These are phyloP conservation scores for Noctua comes DNA, from an alignment of 2,888 invertebrate species.

Conservation along the genomic window DNA sequence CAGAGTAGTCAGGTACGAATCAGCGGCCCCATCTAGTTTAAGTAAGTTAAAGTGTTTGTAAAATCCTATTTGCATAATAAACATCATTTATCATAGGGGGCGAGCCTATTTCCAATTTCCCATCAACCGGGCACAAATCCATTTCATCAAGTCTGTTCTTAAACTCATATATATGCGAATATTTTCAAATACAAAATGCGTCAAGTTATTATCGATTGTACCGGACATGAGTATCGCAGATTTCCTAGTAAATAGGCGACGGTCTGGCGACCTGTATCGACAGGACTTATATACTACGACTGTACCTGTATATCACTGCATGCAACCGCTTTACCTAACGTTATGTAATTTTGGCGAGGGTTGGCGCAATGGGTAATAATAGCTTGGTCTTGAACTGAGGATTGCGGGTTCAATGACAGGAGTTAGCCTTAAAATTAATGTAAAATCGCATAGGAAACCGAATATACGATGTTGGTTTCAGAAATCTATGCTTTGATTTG, in stretches of 20 bases:
- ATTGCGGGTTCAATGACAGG: not conserved
- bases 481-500: not conserved
- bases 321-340: conserved; percentile 26
- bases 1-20: no score
- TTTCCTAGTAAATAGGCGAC: conserved; percentile 45
- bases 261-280: conserved; percentile 37
- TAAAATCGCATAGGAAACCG: no score
- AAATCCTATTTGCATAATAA: no score
- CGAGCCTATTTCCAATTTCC: no score
- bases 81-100: no score
- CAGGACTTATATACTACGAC: not conserved
- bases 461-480: not conserved
- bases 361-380: not conserved
- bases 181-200: not conserved
- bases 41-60: no score
- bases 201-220: conserved; percentile 2
- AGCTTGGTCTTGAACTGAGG: not conserved
- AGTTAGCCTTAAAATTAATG: not conserved
- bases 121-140: not conserved
- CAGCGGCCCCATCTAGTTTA: no score
- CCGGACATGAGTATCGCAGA: not conserved
- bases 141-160: not conserved
- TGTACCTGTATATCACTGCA: conserved; percentile 10
- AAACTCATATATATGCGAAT: not conserved
- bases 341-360: conserved; percentile 5